Evolutionary conservation across 2,888 invertebrate species (phyloP), one percentile per base, ranked within the genome.

Genomic region (Acholoe squamosa): DNA sequence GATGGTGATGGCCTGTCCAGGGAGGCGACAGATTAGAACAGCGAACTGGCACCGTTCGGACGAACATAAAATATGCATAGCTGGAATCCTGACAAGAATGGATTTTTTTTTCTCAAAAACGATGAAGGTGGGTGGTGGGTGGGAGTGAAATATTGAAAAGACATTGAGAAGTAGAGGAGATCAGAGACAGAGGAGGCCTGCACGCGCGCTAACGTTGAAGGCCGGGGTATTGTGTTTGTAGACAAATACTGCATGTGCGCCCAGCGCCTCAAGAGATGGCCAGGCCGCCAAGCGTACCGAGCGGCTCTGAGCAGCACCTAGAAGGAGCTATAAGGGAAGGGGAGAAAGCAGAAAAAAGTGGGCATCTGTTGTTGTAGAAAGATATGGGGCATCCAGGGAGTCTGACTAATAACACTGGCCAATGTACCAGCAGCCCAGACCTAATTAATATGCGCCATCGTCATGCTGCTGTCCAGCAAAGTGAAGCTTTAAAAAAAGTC

Each of bases 321-420:
- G 80, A 43, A 43, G 80, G 34, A 80, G 76, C 25, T n/a, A 43
- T 43, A 43, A 43, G 43, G 43, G n/a, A 80, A 43, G 80, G 34
- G 80, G 5, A 80, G 43, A 43, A 5, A 76, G 25, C 22, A 25
- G 76, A 86, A 86, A 86, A 86, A 86, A 86, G 86, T 52, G 43
- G 84, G 43, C 33, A 25, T 31, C 28, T 84, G 84, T 84, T 84
- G 52, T 86, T 52, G 28, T 86, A 86, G 86, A 86, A 86, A 86
- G 86, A 86, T 86, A 86, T 86, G 86, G 86, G 86, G 86, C 86
- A 86, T 86, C 86, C 86, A 86, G 86, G 86, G 86, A 86, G 33
- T 28, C 28, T 25, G 33, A 31, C 52, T 86, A 86, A 86, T 86
- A 54, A 86, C 28, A 86, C 52, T 52, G n/a, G 86, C 54, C 86